phyloP scores from a whole-genome alignment of 2,888 invertebrate species.

The Dicranocentrus wangi region DNA sequence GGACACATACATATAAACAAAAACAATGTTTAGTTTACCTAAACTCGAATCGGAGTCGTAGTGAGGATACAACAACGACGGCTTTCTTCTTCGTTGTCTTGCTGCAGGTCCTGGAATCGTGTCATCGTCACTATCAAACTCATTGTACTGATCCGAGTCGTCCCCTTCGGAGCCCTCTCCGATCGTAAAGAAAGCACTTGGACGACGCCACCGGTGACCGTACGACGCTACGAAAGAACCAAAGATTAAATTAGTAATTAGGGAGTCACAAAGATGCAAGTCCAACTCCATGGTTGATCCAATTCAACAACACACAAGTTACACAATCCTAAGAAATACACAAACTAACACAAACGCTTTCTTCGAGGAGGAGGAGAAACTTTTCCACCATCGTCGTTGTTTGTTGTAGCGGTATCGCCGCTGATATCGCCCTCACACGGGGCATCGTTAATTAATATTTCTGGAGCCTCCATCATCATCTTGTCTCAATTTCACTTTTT shows the following conservation, averaged over 20 bases:
- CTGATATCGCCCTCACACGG: too few relatives aligned
- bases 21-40: too few relatives aligned
- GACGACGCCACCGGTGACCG: conserved; percentile 68
- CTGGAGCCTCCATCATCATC: neutral
- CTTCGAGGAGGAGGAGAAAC: neutral
- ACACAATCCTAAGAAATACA: neutral
- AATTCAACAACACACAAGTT: neutral
- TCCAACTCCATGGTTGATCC: neutral
- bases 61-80: conserved; percentile 61
- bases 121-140: conserved; percentile 71
- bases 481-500: too few relatives aligned
- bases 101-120: conserved; percentile 59
- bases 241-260: neutral
- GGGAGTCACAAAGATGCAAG: neutral
- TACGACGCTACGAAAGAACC: conserved; percentile 46
- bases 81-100: conserved; percentile 59
- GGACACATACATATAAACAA: too few relatives aligned
- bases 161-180: conserved; percentile 70
- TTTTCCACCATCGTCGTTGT: too few relatives aligned
- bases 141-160: conserved; percentile 72
- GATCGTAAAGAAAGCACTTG: conserved; percentile 72
- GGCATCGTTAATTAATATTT: neutral
- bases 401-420: too few relatives aligned
- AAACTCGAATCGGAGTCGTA: conserved; percentile 72
- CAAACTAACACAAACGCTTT: neutral